Percentiles rank a stretch among this genome's conserved stretches.
phyloP scores from a whole-genome alignment of 2,797 vertebrate genomes.

The Sparus aurata region DNA sequence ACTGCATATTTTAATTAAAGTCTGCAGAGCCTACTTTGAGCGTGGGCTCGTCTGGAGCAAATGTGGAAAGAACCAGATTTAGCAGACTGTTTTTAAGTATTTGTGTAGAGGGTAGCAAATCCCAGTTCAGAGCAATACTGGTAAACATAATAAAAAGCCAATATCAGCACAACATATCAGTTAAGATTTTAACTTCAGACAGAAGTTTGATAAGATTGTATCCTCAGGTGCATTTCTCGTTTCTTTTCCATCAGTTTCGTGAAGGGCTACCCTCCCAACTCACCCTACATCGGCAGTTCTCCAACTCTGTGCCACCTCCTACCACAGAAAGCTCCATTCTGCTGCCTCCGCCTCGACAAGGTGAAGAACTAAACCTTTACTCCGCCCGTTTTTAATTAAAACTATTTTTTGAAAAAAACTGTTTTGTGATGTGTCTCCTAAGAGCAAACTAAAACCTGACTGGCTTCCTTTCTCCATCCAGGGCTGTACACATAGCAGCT shows the following conservation, averaged over 20 bases:
- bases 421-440: neutral
- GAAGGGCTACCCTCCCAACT: slow-evolving; percentile 98
- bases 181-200: neutral
- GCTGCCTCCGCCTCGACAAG: slow-evolving; percentile 96
- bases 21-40: neutral
- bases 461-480: slow-evolving; percentile 69
- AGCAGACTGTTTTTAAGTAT: neutral
- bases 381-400: neutral
- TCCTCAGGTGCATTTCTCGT: neutral
- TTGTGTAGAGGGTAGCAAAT: neutral
- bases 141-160: neutral
- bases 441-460: neutral
- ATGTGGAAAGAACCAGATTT: neutral
- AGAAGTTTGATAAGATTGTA: neutral
- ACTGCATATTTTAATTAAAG: neutral
- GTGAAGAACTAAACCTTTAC: slow-evolving; percentile 64
- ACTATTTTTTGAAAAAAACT: too few relatives aligned
- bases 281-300: slow-evolving; percentile 97
- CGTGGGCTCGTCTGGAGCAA: neutral
- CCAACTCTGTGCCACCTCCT: slow-evolving; percentile 96
- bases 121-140: neutral
- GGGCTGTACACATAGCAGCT: slow-evolving; percentile 96
- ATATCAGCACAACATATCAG: neutral
- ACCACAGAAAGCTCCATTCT: slow-evolving; percentile 94
- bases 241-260: slow-evolving; percentile 87